phyloP scores from a whole-genome alignment of 2,888 invertebrate genomes.

The Platycheirus rosarum region DNA sequence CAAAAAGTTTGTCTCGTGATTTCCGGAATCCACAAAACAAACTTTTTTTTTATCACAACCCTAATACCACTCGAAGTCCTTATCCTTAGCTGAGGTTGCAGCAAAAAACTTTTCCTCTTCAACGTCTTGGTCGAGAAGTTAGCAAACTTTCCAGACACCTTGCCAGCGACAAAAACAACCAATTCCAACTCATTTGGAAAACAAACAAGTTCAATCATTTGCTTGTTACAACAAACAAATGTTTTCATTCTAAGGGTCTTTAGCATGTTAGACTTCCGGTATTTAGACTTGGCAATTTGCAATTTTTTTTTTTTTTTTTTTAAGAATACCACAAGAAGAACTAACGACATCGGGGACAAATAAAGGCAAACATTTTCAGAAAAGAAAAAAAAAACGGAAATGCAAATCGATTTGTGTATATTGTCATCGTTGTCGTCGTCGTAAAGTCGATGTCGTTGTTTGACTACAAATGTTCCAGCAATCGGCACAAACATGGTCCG shows the following conservation, averaged over 20 bases:
- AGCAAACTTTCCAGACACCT: conserved; percentile 61
- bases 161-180: neutral
- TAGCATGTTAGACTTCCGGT: conserved; percentile 66
- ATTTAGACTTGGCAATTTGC: conserved; percentile 42
- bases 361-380: conserved; percentile 44
- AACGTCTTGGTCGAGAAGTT: conserved; percentile 1
- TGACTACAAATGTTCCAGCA: conserved; percentile 62
- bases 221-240: conserved; percentile 37
- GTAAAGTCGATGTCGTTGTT: conserved; percentile 44
- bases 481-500: conserved; percentile 51
- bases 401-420: conserved; percentile 72
- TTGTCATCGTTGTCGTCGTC: conserved; percentile 36
- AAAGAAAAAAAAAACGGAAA: conserved; percentile 60
- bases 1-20: neutral
- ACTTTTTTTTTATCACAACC: conserved; percentile 38
- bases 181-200: conserved; percentile 24
- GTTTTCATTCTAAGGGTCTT: conserved; percentile 54
- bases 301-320: conserved; percentile 19
- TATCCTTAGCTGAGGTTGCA: neutral
- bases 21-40: conserved; percentile 10
- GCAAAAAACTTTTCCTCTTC: conserved; percentile 11
- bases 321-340: neutral
- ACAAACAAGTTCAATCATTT: conserved; percentile 44
- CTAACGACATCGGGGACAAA: conserved; percentile 45
- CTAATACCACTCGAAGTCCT: conserved; percentile 30